Evolutionary conservation across 1,140 invertebrate genomes (phyloP).

Genomic region (Thaumatotibia leucotreta): DNA sequence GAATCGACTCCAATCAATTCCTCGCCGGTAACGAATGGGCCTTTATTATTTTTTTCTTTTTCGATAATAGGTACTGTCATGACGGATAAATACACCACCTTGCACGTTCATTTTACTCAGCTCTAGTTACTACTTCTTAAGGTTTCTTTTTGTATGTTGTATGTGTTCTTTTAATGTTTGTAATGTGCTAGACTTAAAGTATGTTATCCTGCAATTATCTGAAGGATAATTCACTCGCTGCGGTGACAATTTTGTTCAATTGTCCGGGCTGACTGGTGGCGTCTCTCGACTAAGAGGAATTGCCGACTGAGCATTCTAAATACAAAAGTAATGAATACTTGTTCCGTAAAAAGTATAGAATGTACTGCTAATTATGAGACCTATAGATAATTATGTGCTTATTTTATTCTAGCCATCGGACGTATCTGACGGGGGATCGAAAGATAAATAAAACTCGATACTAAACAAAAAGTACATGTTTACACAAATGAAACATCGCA

Average conservation of each 20-base stretch:
- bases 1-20: constrained; percentile 53
- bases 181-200: constrained; percentile 25
- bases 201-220: constrained; percentile 47
- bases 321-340: neutral
- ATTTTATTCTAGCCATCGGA: constrained; percentile 9
- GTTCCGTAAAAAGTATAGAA: neutral
- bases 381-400: neutral
- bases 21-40: constrained; percentile 34
- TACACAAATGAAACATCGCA: no score
- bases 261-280: neutral
- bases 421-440: no score
- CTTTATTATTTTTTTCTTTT: constrained; percentile 41
- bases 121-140: constrained; percentile 15
- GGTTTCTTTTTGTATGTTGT: constrained; percentile 18
- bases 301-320: neutral
- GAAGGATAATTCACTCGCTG: constrained; percentile 38
- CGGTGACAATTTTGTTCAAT: constrained; percentile 42
- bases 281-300: neutral
- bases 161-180: constrained; percentile 16
- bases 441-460: neutral
- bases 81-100: constrained; percentile 22
- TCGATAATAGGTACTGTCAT: constrained; percentile 35
- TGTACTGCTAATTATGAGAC: neutral
- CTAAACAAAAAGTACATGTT: no score
- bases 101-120: neutral